Evolutionary conservation across 2,113 vertebrate species (phyloP).

Genomic region (Gavia stellata): DNA sequence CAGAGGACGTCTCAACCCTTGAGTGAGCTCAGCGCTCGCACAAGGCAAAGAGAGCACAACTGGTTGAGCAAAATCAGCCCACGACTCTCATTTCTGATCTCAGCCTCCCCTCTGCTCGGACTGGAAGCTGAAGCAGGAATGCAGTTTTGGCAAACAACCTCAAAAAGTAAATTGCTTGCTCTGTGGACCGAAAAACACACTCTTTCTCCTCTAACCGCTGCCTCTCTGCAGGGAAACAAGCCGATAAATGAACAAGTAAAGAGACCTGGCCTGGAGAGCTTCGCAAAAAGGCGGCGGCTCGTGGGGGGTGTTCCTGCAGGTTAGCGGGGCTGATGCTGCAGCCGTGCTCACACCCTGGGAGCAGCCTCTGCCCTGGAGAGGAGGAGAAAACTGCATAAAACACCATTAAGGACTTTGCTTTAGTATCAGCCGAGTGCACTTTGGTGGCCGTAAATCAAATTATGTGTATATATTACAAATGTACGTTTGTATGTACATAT

Average conservation of each 20-base stretch:
- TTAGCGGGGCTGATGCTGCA: not conserved
- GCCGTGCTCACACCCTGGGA: not conserved
- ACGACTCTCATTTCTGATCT: not conserved
- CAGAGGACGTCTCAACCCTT: not conserved
- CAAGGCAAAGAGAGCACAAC: not conserved
- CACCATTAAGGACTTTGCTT: not conserved
- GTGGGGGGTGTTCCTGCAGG: not conserved
- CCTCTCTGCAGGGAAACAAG: slow-evolving; percentile 18
- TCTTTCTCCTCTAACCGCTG: not conserved
- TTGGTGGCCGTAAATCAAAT: not conserved
- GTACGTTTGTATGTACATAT: accelerated
- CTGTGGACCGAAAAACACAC: slow-evolving; percentile 23
- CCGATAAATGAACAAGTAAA: not conserved
- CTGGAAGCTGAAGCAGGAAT: slow-evolving; percentile 19
- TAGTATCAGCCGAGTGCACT: not conserved
- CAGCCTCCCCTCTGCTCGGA: not conserved
- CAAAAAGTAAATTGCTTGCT: slow-evolving; percentile 29
- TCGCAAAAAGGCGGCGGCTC: not conserved
- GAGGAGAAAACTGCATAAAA: not conserved
- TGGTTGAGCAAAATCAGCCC: not conserved
- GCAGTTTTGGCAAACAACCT: not conserved
- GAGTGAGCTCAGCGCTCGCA: not conserved
- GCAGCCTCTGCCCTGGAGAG: not conserved
- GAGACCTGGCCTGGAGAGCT: not conserved
- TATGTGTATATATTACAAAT: too few relatives aligned